Evolutionary conservation across 2,797 vertebrate species (phyloP), one percentile per base, ranked within the genome.

Genomic region (Halcyon badia): DNA sequence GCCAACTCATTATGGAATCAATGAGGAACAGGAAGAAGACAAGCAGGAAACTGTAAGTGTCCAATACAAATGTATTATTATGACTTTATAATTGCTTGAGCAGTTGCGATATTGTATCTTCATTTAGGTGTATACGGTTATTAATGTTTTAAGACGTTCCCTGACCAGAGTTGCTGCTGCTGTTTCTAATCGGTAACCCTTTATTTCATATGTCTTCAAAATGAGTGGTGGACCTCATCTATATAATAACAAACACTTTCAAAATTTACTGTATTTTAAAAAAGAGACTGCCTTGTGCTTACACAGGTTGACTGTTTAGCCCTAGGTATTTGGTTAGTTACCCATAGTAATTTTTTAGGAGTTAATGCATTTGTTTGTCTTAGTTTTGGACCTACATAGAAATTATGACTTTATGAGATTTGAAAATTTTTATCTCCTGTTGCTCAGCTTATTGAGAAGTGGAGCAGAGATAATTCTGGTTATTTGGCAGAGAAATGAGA

Each of bases 81-180:
- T 71, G 65, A 51, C 24, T 92, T 77, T 71, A 44, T 95, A 92
- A 91, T 85, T 61, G 64, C 69, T 91, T 81, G 48, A 92, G 52
- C 76, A 94, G 89, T 83, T 78, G 82, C 30, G 30, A 54, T 92
- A 22, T 11, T 90, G 10, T 83, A 64, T 89, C 62, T 77, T 68
- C 52, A 64, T 58, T 28, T 84, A 83, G n/a, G 48, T 68, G 57
- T 77, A 52, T 61, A 11, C 1, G 3, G 30, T 60, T 94, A 80
- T 91, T 73, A 89, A 90, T 94, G 57, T 87, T 92, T 91, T 57
- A 92, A 89, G 56, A 39, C 8, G 24, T 87, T 94, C 92, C 56
- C 71, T 82, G 90, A 79, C 39, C 28, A 35, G 60, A 79, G n/a
- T 31, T 7, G 2, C 37, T 87, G 9, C 75, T 78, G 41, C 33